These are phyloP conservation scores for Myotis pilosus DNA, from an alignment of 2,797 vertebrate species.

Conservation along the genomic window DNA sequence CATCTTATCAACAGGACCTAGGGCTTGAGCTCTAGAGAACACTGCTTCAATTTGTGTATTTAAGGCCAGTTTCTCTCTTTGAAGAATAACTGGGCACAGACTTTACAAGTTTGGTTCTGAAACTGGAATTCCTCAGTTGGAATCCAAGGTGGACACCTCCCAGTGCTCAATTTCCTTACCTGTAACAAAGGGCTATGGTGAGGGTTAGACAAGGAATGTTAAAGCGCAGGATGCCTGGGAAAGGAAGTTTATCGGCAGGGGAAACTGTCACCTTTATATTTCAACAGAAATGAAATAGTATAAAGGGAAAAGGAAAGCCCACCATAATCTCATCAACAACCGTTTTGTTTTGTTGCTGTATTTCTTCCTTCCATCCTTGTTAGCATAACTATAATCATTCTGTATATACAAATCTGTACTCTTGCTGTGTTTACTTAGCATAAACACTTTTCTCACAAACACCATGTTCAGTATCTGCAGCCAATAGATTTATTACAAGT, in stretches of 20 bases:
- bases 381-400: not conserved
- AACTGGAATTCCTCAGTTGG: not conserved
- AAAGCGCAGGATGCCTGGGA: not conserved
- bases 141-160: not conserved
- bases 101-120: not conserved
- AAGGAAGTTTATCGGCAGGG: not conserved
- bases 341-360: not conserved
- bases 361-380: not conserved
- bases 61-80: not conserved
- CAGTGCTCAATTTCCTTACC: not conserved
- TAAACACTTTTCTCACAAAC: conserved; percentile 20
- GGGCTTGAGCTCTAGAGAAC: not conserved
- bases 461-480: not conserved
- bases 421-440: not conserved
- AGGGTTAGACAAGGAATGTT: not conserved
- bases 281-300: not conserved
- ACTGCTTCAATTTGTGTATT: not conserved
- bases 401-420: not conserved
- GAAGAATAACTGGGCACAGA: not conserved
- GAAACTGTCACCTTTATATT: not conserved
- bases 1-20: not conserved
- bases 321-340: not conserved
- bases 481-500: not conserved
- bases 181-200: too few relatives aligned
- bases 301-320: not conserved